Evolutionary conservation across 2,888 invertebrate species (phyloP).

Genomic region (Asteroscopus sphinx): DNA sequence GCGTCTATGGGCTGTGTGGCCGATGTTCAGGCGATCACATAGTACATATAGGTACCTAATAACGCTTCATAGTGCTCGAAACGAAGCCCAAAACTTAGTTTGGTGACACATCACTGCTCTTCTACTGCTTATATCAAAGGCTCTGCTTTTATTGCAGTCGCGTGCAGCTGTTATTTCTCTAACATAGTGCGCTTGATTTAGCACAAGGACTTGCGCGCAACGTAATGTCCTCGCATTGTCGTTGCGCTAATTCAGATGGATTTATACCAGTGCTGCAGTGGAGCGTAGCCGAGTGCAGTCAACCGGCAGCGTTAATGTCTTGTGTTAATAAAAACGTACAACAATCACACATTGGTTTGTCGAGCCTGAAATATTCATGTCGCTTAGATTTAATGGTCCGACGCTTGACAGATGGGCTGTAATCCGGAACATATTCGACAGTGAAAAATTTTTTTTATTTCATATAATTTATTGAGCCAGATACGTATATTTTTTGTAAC

Average conservation of each 20-base stretch:
- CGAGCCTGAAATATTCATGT: constrained; percentile 76
- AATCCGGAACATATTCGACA: constrained; percentile 73
- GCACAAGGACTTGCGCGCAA: constrained; percentile 70
- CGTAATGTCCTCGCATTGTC: constrained; percentile 74
- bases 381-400: constrained; percentile 82
- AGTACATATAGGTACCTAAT: too few species aligned
- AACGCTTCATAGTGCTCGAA: constrained; percentile 20
- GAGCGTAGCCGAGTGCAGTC: constrained; percentile 65
- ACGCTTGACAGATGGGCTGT: constrained; percentile 79
- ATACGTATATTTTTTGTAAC: constrained; percentile 34
- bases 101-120: constrained; percentile 29
- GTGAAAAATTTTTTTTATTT: constrained; percentile 64
- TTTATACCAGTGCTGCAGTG: constrained; percentile 72
- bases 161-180: constrained; percentile 59
- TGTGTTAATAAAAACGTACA: constrained; percentile 71
- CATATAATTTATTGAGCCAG: constrained; percentile 63
- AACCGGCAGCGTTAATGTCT: constrained; percentile 67
- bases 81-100: constrained; percentile 30
- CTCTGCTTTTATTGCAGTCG: constrained; percentile 49
- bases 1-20: too few species aligned
- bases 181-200: constrained; percentile 72
- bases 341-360: constrained; percentile 65
- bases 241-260: constrained; percentile 77
- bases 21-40: too few species aligned
- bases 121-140: constrained; percentile 28